Base-by-base conservation (phyloP, 2,888 invertebrate species). In the Eristalis tenax region DNA sequence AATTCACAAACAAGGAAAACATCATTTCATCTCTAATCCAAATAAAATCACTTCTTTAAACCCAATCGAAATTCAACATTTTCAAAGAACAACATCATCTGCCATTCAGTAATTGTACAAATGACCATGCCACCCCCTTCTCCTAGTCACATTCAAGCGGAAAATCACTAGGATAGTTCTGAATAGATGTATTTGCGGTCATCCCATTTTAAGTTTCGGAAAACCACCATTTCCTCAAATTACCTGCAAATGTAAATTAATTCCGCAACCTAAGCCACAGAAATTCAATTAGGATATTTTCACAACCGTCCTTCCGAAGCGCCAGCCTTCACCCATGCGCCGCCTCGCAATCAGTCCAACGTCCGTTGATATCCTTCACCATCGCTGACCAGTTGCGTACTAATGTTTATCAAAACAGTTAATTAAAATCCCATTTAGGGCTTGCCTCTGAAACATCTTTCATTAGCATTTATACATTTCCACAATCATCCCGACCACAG, bases 331-430 rank as follows among this genome's bases (percentile, higher is more conserved):
- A 4, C 32, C 1, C 28, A n/a, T n/a, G n/a, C n/a, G n/a, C 32
- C 32, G 4, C 32, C 32, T 1, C 32, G 8, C 32, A 32, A 32
- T 32, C 32, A 8, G 10, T 32, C 32, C 32, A 32, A 32, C n/a
- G 26, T 56, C 77, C 66, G 76, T 61, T 77, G 68, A 81, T 69
- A 64, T 69, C 84, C 71, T 40, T 23, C 50, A 26, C 63, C 35
- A 57, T 76, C 66, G 65, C 61, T 43, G 59, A 35, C 43, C 73
- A 13, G 32, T 74, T 74, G 63, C 40, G 43, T 61, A 59, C 68
- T 80, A 83, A 76, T 80, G 76, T 83, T 69, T 76, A 73, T 87
- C 79, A 87, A 75, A 87, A 75, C 83, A 83, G 83, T 87, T 83
- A 87, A 87, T 87, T 87, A 83, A 87, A 83, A 79, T 64, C 79